Evolutionary conservation across 2,888 invertebrate genomes (phyloP), one percentile per base, ranked within the genome.

Genomic region (Amiota communis): DNA sequence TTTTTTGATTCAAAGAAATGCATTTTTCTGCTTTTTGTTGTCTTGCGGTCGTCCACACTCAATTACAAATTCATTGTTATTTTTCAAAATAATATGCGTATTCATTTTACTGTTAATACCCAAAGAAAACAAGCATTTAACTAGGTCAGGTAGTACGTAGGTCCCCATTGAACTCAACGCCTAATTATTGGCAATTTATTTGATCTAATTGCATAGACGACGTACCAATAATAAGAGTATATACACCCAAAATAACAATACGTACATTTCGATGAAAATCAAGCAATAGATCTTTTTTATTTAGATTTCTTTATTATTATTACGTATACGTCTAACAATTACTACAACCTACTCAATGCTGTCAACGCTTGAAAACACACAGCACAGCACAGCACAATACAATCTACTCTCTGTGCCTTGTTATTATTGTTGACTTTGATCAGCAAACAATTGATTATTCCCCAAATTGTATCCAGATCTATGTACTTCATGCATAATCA

Each of bases 381-480:
- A 36, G 36, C 36, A 36, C 36, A 36, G 4, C 36, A 23, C 36
- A 36, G 36, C 36, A 36, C 36, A 36, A 0, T 6, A 23, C 36
- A 36, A 36, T 36, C 36, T 36, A 36, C 36, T 6, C 36, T 36
- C 6, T 36, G 65, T 48, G 12, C 79, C 79, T 81, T 79, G 2
- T 36, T 36, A 36, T 36, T 36, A 6, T 36, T 36, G 36, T 36
- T 75, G 78, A 83, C 83, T 83, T 83, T 83, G 86, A 83, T 83
- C 82, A 82, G 76, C 57, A 74, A 23, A 74, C 72, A 74, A 75
- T 71, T 74, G 70, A 69, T 70, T 65, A 59, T 72, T 61, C 79
- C 36, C 36, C 36, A 36, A 36, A 36, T 36, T 36, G 36, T 36
- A 36, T 36, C 36, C 6, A 36, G 23, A 67, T 67, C 23, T 84